Conservation (phyloP, 2,888 invertebrate genomes). For the Drosophila fulvimacula region DNA sequence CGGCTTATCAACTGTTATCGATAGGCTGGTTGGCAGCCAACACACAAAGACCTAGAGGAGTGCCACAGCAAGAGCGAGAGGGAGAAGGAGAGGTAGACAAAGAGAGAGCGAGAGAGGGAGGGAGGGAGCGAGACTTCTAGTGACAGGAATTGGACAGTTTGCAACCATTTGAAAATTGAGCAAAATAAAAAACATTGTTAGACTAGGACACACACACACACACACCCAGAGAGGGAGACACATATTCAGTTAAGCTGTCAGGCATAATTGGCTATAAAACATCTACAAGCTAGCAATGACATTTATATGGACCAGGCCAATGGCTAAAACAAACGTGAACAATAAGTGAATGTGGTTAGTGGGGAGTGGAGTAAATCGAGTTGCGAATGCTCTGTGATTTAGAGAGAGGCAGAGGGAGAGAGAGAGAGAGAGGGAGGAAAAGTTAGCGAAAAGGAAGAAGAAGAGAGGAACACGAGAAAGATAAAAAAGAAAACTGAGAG, state of each 20-base stretch:
- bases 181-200: conserved; percentile 5
- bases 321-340: background rate
- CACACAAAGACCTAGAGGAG: conserved; percentile 6
- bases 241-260: conserved; percentile 10
- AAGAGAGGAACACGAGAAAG: too few relatives aligned
- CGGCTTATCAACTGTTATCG: conserved; percentile 71
- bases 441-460: background rate
- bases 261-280: conserved; percentile 60
- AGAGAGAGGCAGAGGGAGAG: too few relatives aligned
- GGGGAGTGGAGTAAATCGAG: background rate
- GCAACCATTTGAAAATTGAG: conserved; percentile 10
- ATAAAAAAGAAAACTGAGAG: too few relatives aligned
- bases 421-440: background rate
- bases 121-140: background rate
- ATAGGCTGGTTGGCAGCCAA: conserved; percentile 52
- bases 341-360: background rate
- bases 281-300: conserved; percentile 69
- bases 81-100: background rate
- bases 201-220: conserved; percentile 1
- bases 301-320: conserved; percentile 61
- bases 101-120: background rate
- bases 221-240: background rate
- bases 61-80: background rate
- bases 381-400: background rate
- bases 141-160: background rate